Evolutionary conservation across 2,888 invertebrate species (phyloP).

Genomic region (Coecobrya sp.): DNA sequence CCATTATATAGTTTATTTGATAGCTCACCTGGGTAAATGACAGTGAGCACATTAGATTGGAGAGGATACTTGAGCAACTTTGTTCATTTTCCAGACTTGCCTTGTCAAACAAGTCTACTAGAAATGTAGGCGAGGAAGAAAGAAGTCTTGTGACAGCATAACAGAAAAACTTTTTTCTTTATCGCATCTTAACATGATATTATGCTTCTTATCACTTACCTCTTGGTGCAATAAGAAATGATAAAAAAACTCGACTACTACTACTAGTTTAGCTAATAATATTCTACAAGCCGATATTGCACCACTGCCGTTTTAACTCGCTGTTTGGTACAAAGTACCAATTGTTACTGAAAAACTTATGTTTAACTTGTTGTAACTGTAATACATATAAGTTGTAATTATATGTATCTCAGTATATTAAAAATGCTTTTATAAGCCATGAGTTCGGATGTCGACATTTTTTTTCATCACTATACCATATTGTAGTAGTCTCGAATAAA

Average conservation of each 20-base stretch:
- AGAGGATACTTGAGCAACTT: not conserved
- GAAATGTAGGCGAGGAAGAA: not conserved
- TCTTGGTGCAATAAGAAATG: not conserved
- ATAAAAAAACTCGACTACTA: conserved; percentile 7
- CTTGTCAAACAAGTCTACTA: not conserved
- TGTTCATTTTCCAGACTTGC: not conserved
- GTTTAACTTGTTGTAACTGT: not conserved
- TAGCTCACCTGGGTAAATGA: conserved; percentile 50
- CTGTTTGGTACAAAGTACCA: conserved; percentile 41
- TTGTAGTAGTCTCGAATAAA: not conserved
- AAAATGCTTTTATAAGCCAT: not conserved
- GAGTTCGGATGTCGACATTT: too few species aligned
- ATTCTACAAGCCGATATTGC: conserved; percentile 2
- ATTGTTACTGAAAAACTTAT: conserved; percentile 39
- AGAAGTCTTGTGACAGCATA: too few species aligned
- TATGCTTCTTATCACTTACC: conserved; percentile 46
- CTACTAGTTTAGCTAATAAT: not conserved
- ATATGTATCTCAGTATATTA: not conserved
- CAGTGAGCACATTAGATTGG: not conserved
- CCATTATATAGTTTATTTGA: conserved; percentile 47
- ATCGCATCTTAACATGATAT: conserved; percentile 34
- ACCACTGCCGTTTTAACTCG: too few species aligned
- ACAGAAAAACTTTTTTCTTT: conserved; percentile 18
- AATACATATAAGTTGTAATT: not conserved
- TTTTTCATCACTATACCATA: too few species aligned